Conservation (phyloP, 2,113 vertebrate genomes). For the Solenodon paradoxus region DNA sequence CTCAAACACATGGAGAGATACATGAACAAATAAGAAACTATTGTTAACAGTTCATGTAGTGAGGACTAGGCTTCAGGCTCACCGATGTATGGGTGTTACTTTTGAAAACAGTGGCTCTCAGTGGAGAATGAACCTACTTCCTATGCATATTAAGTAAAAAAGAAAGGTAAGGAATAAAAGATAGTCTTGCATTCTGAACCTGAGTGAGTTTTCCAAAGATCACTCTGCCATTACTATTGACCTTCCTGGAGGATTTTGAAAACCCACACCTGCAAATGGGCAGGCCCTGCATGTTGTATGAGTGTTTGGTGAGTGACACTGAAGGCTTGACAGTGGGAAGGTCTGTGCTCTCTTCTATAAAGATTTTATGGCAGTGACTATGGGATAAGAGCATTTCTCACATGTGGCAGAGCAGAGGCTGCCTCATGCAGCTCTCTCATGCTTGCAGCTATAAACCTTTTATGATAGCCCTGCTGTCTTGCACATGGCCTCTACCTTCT, state of each 20-base stretch:
- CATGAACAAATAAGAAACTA: not conserved
- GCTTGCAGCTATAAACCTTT: not conserved
- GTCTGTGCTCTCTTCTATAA: not conserved
- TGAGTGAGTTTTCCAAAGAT: not conserved
- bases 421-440: fast-evolving
- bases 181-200: not conserved
- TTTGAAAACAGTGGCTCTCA: not conserved
- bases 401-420: not conserved
- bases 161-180: not conserved
- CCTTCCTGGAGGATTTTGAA: constrained; percentile 1
- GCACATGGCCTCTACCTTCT: not conserved
- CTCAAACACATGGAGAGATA: not conserved
- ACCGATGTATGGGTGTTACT: not conserved
- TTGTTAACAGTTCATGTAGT: not conserved
- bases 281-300: not conserved
- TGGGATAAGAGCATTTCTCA: not conserved
- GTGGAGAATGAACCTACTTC: not conserved
- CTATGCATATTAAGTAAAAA: not conserved
- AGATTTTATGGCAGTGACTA: constrained; percentile 14
- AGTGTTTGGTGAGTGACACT: constrained; percentile 42
- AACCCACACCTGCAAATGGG: not conserved
- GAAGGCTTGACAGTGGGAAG: not conserved
- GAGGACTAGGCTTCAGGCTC: not conserved
- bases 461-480: not conserved
- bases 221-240: not conserved